A percentile compares a stretch with the other conserved stretches of the same genome.
Conservation (phyloP, 2,797 vertebrate species). For the Carcharodon carcharias region DNA sequence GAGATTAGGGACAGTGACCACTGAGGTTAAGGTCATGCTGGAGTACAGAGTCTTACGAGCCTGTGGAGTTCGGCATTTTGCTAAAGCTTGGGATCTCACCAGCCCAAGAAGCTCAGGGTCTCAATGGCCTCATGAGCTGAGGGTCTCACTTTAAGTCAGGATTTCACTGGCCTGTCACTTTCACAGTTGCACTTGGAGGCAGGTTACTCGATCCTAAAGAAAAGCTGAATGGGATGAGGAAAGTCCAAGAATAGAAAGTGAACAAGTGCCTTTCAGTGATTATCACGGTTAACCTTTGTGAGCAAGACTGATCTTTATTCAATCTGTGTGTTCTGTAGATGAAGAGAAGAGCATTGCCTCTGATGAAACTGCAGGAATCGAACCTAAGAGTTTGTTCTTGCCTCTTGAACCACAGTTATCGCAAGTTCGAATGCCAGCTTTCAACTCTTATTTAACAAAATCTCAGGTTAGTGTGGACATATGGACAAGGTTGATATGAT, state of each 20-base stretch:
- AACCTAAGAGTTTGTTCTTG: not conserved
- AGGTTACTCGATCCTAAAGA: too few relatives aligned
- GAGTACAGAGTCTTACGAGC: too few relatives aligned
- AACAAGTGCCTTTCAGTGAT: not conserved
- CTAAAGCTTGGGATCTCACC: too few relatives aligned
- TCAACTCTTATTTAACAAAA: not conserved
- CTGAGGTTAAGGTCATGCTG: too few relatives aligned
- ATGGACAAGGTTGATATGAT: not conserved
- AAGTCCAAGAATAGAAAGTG: not conserved
- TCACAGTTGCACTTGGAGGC: too few relatives aligned
- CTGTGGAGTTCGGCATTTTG: too few relatives aligned
- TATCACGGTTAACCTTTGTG: not conserved
- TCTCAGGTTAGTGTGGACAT: conserved; percentile 19
- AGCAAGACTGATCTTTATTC: not conserved
- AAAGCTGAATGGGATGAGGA: not conserved
- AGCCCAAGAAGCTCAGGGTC: too few relatives aligned
- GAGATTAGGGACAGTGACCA: too few relatives aligned
- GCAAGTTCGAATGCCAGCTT: not conserved
- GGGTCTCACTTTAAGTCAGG: too few relatives aligned
- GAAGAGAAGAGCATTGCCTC: not conserved
- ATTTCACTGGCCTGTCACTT: too few relatives aligned
- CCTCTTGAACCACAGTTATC: not conserved
- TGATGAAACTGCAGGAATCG: not conserved
- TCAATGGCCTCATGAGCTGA: too few relatives aligned
- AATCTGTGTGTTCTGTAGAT: conserved; percentile 8